Evolutionary conservation across 2,888 invertebrate genomes (phyloP).

Genomic region (Elysia crispata): DNA sequence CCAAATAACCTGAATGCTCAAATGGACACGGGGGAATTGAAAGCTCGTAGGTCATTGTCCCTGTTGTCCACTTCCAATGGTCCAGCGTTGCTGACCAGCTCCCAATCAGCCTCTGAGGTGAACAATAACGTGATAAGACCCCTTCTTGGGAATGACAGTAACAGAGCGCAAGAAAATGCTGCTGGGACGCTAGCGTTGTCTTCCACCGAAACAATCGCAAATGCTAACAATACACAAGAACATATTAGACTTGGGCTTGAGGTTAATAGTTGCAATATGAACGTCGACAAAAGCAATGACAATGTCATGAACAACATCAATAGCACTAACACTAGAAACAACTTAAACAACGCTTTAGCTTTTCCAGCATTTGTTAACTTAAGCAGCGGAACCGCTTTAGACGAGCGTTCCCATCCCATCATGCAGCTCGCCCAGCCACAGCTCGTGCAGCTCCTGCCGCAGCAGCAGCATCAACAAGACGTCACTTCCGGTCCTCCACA

Average conservation of each 20-base stretch:
- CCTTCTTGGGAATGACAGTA: no score
- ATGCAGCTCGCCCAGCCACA: no score
- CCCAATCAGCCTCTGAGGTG: background rate
- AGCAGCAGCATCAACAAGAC: conserved; percentile 29
- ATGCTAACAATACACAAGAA: background rate
- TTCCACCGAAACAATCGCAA: background rate
- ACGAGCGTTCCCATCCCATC: background rate
- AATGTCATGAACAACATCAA: background rate
- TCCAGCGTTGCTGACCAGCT: no score
- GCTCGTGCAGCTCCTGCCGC: background rate
- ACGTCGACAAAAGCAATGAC: background rate
- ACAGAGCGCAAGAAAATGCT: no score
- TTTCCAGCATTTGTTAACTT: no score
- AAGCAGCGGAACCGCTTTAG: background rate
- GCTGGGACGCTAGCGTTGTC: no score
- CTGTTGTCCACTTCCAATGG: no score
- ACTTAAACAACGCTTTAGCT: background rate
- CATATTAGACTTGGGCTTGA: no score
- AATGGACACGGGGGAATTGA: no score
- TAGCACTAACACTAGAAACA: background rate
- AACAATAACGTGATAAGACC: background rate
- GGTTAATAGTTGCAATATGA: background rate
- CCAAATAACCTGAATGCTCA: no score
- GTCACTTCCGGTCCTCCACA: background rate
- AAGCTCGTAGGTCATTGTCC: no score